Base-by-base conservation (phyloP, 2,113 vertebrate species). In the Thamnophis sirtalis region DNA sequence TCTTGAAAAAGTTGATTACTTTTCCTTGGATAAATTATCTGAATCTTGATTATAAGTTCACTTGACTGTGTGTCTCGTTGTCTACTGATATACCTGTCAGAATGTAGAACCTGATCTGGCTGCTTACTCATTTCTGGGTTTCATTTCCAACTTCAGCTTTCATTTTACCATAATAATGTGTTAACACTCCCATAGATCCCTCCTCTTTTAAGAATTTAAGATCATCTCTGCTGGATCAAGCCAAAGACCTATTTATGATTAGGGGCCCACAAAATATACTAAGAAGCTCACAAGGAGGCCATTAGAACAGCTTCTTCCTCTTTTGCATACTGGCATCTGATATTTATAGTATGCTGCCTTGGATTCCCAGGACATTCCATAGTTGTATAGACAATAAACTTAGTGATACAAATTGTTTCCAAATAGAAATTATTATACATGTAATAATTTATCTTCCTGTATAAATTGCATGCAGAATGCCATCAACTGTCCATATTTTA, bases 11-110 rank as follows among this genome's bases (percentile, higher is more conserved):
- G 33, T 38, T 80, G 17, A 43, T 80, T 17, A 38, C 2, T 19
- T 80, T 19, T 80, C 33, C 73, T 26, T 6, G 21, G 43, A 43
- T 90, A 53, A 55, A 80, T 11, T 50, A 33, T 33, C 89, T 84
- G 89, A 43, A 87, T 63, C 89, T 28, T 87, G 51, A 85, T 60
- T n/a, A 50, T 9, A 48, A 17, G 53, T 54, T 80, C n/a, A 56
- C 5, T 0, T 0, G n/a, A 50, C 0, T 0, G 9, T 5, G n/a
- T 9, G 11, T 26, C 13, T 50, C 2, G 5, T 49, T 53, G 3
- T 86, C 85, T 13, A 51, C 48, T 86, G 48, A 43, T 80, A 80
- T 80, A 38, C 8, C 68, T 38, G 17, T 80, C 73, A 80, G 33
- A 38, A 80, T 80, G 33, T 80, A 80, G 17, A 49, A 26, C 53